Base-by-base conservation (phyloP, 2,888 invertebrate species). In the Pyrrhosoma nymphula region DNA sequence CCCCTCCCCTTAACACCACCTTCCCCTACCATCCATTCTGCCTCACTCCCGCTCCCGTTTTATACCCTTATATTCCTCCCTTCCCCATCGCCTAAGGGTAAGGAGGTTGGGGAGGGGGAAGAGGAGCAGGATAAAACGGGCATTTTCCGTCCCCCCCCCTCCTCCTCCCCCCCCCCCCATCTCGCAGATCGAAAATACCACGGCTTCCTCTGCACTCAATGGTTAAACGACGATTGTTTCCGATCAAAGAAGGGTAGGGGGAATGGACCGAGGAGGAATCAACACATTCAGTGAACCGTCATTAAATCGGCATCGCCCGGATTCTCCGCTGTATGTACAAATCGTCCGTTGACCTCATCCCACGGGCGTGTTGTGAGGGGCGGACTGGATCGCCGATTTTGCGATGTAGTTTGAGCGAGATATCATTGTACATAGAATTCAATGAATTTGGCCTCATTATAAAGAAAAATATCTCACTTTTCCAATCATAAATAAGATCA, bases 301-400 rank as follows among this genome's bases (percentile, higher is more conserved):
- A 82, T 82, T 82, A 82, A 82, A 82, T 82, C 82, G 35, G 35
- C 82, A 82, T 30, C 30, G 35, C n/a, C 69, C 69, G n/a, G n/a
- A 69, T 82, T 82, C 82, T 12, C 16, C 6, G 35, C 26, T 60
- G 16, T 16, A 18, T 69, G 35, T 35, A 4, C 26, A 35, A 26
- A 82, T 82, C 82, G 82, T 82, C 12, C 35, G 82, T 18, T 82
- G 30, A 82, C 82, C 30, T 35, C 82, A n/a, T n/a, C 69, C n/a
- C 82, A 30, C 30, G 16, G 14, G 82, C 60, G 60, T 60, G 47
- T 69, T 12, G n/a, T n/a, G 23, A 26, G 47, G 69, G 69, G n/a
- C 35, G 30, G 82, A 20, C 82, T 82, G 82, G 26, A 1, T 35
- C 35, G 0, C 12, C 35, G 35, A 82, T 35, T 82, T 60, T 18